Evolutionary conservation across 2,797 vertebrate species (phyloP).

Genomic region (Intellagama lesueurii): DNA sequence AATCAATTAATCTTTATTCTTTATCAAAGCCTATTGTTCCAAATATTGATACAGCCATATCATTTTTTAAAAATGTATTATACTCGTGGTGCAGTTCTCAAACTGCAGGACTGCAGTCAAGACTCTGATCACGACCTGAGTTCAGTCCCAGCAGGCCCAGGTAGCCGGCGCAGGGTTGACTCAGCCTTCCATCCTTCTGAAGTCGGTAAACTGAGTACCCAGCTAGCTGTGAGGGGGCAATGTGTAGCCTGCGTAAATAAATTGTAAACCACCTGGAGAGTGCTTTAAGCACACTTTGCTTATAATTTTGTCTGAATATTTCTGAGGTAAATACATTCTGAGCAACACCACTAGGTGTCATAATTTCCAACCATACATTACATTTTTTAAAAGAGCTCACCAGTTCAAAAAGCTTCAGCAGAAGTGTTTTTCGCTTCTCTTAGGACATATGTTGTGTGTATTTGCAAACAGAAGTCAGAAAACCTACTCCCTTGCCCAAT

Average conservation of each 20-base stretch:
- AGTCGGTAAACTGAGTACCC: too few species aligned
- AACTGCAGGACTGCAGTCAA: too few species aligned
- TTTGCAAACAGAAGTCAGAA: not conserved
- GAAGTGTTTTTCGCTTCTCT: not conserved
- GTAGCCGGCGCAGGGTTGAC: too few species aligned
- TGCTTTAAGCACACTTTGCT: not conserved
- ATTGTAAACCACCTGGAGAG: too few species aligned
- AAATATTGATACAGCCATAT: not conserved
- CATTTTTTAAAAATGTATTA: slow-evolving; percentile 12
- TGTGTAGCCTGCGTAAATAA: too few species aligned
- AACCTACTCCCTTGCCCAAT: too few species aligned
- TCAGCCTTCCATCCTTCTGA: too few species aligned
- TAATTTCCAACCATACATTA: slow-evolving; percentile 61
- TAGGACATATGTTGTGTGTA: not conserved
- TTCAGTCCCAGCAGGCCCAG: too few species aligned
- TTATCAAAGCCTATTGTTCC: too few species aligned
- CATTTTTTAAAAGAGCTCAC: not conserved
- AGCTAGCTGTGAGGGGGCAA: too few species aligned
- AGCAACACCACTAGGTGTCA: slow-evolving; percentile 77
- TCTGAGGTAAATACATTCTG: slow-evolving; percentile 43
- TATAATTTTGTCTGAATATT: not conserved
- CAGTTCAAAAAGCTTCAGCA: not conserved
- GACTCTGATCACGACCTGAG: too few species aligned
- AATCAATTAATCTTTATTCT: not conserved
- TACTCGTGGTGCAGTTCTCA: too few species aligned